Evolutionary conservation across 1,140 invertebrate genomes (phyloP).

Genomic region (Bombus superbus): DNA sequence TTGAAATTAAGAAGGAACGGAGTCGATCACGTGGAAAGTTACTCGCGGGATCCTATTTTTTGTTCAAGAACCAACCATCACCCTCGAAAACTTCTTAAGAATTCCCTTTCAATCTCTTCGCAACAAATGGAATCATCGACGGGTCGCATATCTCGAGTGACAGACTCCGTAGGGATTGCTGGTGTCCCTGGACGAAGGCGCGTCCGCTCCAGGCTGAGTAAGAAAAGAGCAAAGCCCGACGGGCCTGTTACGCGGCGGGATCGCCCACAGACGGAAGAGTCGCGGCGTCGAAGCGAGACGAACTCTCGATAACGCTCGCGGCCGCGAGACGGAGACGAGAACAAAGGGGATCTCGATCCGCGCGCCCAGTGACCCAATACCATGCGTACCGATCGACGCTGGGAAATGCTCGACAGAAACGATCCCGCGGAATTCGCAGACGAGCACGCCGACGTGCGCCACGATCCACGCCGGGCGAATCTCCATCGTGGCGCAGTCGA

Average conservation of each 20-base stretch:
- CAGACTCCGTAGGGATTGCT: not conserved
- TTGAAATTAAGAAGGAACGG: no score
- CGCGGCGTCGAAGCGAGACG: not conserved
- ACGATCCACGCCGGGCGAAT: slow-evolving; percentile 35
- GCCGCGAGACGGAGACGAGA: slow-evolving; percentile 36
- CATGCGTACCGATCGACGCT: slow-evolving; percentile 57
- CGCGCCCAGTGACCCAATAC: slow-evolving; percentile 64
- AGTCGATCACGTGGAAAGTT: no score
- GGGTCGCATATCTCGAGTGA: not conserved
- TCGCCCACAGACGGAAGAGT: slow-evolving; percentile 46
- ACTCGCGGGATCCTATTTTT: no score
- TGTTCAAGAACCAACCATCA: not conserved
- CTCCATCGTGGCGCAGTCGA: slow-evolving; percentile 62
- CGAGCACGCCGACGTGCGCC: slow-evolving; percentile 58
- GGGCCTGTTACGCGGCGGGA: not conserved
- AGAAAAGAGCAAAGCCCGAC: slow-evolving; percentile 1
- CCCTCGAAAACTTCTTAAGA: not conserved
- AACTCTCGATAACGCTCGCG: not conserved
- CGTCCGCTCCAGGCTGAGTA: not conserved
- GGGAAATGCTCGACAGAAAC: slow-evolving; percentile 65
- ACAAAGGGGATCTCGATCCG: slow-evolving; percentile 54
- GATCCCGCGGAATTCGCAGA: slow-evolving; percentile 72
- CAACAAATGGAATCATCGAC: not conserved
- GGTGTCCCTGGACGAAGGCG: not conserved
- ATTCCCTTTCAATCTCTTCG: not conserved